Percentiles rank a stretch among this genome's conserved stretches.
Conservation (phyloP, 2,888 invertebrate genomes). For the Ormyrus labotus region DNA sequence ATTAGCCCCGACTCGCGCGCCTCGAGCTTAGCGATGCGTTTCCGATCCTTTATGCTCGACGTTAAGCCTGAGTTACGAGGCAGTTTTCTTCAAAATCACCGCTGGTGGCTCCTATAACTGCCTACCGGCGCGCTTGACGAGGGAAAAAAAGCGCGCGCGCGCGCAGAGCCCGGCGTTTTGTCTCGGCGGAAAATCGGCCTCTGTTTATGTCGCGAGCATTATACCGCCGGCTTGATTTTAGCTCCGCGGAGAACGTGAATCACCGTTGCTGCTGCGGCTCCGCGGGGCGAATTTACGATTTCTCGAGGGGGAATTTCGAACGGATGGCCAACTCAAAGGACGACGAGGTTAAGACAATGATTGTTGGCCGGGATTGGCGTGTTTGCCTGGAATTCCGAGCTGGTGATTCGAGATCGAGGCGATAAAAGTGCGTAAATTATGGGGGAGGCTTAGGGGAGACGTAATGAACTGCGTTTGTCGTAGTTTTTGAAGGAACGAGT, state of each 20-base stretch:
- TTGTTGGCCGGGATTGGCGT: too few relatives aligned
- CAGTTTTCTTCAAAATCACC: conserved; percentile 61
- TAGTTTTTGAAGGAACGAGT: too few relatives aligned
- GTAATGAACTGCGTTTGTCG: too few relatives aligned
- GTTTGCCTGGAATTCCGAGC: too few relatives aligned
- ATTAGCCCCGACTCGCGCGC: conserved; percentile 26
- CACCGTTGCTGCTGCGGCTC: not conserved
- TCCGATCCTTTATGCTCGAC: conserved; percentile 53
- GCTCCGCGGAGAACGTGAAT: not conserved
- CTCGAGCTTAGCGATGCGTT: conserved; percentile 21
- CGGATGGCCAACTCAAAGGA: too few relatives aligned
- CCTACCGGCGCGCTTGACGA: conserved; percentile 9
- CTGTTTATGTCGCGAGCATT: not conserved
- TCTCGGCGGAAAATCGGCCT: conserved; percentile 25
- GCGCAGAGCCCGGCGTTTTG: not conserved
- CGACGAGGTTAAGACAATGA: too few relatives aligned
- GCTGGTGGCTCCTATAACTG: conserved; percentile 9
- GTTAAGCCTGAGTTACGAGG: conserved; percentile 56
- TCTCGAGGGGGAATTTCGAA: too few relatives aligned
- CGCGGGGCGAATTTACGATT: too few relatives aligned
- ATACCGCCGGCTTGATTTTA: not conserved
- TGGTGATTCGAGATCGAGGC: too few relatives aligned
- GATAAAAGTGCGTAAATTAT: too few relatives aligned
- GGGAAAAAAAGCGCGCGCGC: too few relatives aligned
- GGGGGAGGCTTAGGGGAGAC: too few relatives aligned